Base-by-base conservation (phyloP, 2,888 invertebrate genomes). In the Drosophila lacicola region DNA sequence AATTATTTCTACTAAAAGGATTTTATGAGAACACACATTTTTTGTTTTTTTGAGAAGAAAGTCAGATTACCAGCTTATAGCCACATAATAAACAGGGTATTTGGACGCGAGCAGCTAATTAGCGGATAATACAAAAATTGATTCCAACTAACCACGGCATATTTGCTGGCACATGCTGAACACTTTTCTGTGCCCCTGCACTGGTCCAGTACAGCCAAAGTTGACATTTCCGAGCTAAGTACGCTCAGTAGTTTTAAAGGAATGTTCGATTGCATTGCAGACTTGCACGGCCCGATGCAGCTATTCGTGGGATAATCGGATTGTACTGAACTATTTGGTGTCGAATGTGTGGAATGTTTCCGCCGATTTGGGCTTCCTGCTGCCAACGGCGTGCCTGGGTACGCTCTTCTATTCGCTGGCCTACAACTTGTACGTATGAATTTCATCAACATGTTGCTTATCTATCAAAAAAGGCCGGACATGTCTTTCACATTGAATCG, bases 261-360 rank as follows among this genome's bases (percentile, higher is more conserved):
- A 46, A 36, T 39, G 11, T 46, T 39, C n/a, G 17, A 53, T 37
- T 8, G 29, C 8, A 17, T 56, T 34, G 19, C n/a, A 11, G 29
- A 14, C 14, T 3, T 10, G 11, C n/a, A 11, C 14, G n/a, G 45
- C 17, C 33, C 56, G 37, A 49, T 46, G 25, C 70, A 82, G 76
- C 11, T 77, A 67, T 64, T 58, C 77, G 10, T 74, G 74, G 70
- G 49, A 78, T 29, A 70, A 70, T 68, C 25, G 34, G 1, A n/a
- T 21, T 3, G 13, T 44, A 0, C 6, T 29, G 33, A 67, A 67
- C 49, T 78, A 81, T 57, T 42, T 74, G 10, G 4, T 50, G 4
- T 41, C 84, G 29, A 69, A 75, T 66, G 41, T 70, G 51, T 78
- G 81, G 84, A 76, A 71, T 72, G 49, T 70, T 14, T 11, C 54